phyloP scores from a whole-genome alignment of 1,140 invertebrate genomes.

The Drosophila busckii region DNA sequence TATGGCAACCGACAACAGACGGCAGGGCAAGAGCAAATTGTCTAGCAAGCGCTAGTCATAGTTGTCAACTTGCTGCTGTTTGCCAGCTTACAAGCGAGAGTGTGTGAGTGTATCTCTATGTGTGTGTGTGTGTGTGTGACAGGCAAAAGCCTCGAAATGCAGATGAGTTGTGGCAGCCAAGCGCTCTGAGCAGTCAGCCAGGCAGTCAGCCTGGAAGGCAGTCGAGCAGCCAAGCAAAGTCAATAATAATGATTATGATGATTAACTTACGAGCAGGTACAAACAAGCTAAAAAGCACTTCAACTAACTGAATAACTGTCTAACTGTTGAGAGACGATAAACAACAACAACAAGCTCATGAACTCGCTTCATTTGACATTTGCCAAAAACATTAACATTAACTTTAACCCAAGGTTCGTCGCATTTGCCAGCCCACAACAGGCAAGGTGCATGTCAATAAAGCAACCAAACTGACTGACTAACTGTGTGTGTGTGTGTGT shows the following conservation, averaged over 20 bases:
- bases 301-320: conserved; percentile 42
- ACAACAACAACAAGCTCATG: conserved; percentile 28
- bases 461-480: neutral
- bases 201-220: neutral
- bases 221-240: conserved; percentile 38
- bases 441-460: conserved; percentile 15
- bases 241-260: conserved; percentile 72
- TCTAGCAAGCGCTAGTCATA: conserved; percentile 33
- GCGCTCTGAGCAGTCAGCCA: conserved; percentile 11
- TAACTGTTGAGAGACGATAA: conserved; percentile 47
- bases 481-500: neutral
- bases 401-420: conserved; percentile 31
- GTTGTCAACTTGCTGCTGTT: conserved; percentile 51
- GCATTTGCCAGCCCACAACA: conserved; percentile 28
- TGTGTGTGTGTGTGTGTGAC: conserved; percentile 10
- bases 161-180: conserved; percentile 40
- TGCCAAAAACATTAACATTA: conserved; percentile 30
- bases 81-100: neutral
- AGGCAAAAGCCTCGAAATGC: conserved; percentile 42
- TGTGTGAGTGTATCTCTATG: neutral
- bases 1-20: conserved; percentile 36
- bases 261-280: conserved; percentile 62
- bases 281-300: conserved; percentile 41
- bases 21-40: no score
- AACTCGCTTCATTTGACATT: conserved; percentile 16